Percentiles rank a stretch among this genome's conserved stretches.
Conservation (phyloP, 2,888 invertebrate species). For the Seira sanloemensis region DNA sequence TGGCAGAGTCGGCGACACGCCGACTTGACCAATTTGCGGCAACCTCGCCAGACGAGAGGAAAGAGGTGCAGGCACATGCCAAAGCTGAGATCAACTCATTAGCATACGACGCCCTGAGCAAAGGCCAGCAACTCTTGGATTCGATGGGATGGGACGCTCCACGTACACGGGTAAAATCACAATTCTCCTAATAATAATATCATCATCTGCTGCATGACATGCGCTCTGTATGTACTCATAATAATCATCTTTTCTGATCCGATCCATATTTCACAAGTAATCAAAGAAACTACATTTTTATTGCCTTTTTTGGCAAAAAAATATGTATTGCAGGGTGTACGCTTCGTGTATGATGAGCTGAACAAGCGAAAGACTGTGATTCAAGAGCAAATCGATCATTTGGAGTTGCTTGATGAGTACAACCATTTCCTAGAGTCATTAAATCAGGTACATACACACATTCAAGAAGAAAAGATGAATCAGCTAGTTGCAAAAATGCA, state of each 20-base stretch:
- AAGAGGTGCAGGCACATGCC: conserved; percentile 14
- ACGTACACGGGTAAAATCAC: conserved; percentile 80
- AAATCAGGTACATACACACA: conserved; percentile 69
- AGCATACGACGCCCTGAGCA: conserved; percentile 78
- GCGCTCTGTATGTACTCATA: neutral
- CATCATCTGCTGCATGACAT: neutral
- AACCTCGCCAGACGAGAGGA: neutral
- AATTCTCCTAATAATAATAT: neutral
- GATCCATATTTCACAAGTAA: conserved; percentile 27
- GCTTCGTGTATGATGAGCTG: conserved; percentile 64
- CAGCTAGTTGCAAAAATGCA: too few relatives aligned
- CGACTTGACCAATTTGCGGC: conserved; percentile 39
- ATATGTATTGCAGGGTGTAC: conserved; percentile 71
- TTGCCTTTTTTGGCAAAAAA: conserved; percentile 9
- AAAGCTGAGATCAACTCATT: conserved; percentile 61
- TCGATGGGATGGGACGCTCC: conserved; percentile 80
- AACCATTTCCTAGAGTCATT: conserved; percentile 82
- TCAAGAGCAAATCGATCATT: conserved; percentile 79
- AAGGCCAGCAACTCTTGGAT: conserved; percentile 85
- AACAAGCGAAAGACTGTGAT: conserved; percentile 51
- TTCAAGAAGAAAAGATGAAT: neutral
- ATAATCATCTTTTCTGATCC: neutral
- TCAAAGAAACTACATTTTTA: neutral
- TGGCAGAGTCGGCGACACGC: conserved; percentile 52
- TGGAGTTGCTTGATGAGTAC: conserved; percentile 82